Evolutionary conservation across 1,140 invertebrate genomes (phyloP), one percentile per base, ranked within the genome.

Genomic region (Ostrea edulis): DNA sequence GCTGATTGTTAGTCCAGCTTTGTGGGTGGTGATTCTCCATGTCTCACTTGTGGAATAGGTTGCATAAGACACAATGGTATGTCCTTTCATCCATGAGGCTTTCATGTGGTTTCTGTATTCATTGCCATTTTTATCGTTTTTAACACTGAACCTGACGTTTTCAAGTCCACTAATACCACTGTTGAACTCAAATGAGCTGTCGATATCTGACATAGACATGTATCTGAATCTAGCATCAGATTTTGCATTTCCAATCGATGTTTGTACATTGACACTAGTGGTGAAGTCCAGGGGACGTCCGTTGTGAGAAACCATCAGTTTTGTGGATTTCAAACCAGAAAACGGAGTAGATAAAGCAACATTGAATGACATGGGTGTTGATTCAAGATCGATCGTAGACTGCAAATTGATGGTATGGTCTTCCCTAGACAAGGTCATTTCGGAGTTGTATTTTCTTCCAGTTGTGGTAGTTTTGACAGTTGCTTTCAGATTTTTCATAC

Each of bases 31-130:
- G 35, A 82, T 82, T 65, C 82, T 71, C 71, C 85, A 90, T 68
- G 65, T 68, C 17, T 91, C 89, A 25, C 81, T 84, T 14, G 35
- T 17, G 35, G 44, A 35, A 87, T 65, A 91, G 0, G 62, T 53
- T 25, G 58, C 87, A 86, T 91, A 89, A 11, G 89, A 17, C 17
- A 77, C 12, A 62, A 92, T 86, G 58, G 85, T 84, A 14, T 85
- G 71, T n/a, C 86, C 53, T 8, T 82, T 77, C 17, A 86, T 71
- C 91, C 90, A 91, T 20, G 86, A 22, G 17, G 84, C 62, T 65
- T 88, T 83, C 62, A 88, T 51, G 62, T 91, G 87, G 17, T 85
- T 84, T 77, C 82, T 86, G 55, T 88, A 84, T 85, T 88, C 84
- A 68, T 86, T 55, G 22, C 77, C 83, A 44, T 35, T 29, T 55